These are phyloP conservation scores for Heterotis niloticus DNA, from an alignment of 2,113 vertebrate species.

Conservation along the genomic window DNA sequence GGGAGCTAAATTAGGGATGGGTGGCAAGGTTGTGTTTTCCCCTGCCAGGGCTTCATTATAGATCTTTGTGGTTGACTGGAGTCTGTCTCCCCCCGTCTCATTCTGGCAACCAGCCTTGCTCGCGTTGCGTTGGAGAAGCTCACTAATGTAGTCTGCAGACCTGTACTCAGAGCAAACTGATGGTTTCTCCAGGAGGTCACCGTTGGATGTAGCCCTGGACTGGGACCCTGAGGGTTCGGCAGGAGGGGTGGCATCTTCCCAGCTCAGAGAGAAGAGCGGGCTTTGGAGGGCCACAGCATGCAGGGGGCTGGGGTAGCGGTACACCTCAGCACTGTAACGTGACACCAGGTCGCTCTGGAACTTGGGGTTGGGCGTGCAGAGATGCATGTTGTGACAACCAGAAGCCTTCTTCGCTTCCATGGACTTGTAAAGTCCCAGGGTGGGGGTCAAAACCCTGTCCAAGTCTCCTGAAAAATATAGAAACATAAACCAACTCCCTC, in stretches of 20 bases:
- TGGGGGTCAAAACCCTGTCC: conserved; percentile 63
- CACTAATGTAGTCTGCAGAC: conserved; percentile 71
- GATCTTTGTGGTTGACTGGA: conserved; percentile 28
- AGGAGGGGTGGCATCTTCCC: conserved; percentile 32
- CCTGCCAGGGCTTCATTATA: conserved; percentile 46
- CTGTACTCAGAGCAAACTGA: conserved; percentile 44
- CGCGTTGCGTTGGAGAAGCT: conserved; percentile 68
- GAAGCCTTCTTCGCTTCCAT: conserved; percentile 49
- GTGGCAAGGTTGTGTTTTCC: conserved; percentile 38
- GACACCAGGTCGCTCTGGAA: conserved; percentile 80
- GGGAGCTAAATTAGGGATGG: conserved; percentile 35
- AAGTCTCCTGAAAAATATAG: conserved; percentile 73
- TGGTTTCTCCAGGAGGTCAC: conserved; percentile 27
- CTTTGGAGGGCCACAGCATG: conserved; percentile 92
- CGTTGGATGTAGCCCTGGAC: conserved; percentile 31
- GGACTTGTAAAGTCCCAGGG: conserved; percentile 51
- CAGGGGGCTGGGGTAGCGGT: conserved; percentile 87
- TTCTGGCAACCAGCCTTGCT: conserved; percentile 47
- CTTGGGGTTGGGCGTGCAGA: conserved; percentile 63
- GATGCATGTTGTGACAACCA: conserved; percentile 46
- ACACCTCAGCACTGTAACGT: conserved; percentile 75
- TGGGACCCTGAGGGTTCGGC: conserved; percentile 33
- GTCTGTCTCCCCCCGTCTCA: conserved; percentile 42
- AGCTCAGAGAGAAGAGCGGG: conserved; percentile 74
- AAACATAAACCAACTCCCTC: neutral